Percentiles rank a stretch among this genome's conserved stretches.
phyloP scores from a whole-genome alignment of 2,797 vertebrate species.

The Oreortyx pictus region DNA sequence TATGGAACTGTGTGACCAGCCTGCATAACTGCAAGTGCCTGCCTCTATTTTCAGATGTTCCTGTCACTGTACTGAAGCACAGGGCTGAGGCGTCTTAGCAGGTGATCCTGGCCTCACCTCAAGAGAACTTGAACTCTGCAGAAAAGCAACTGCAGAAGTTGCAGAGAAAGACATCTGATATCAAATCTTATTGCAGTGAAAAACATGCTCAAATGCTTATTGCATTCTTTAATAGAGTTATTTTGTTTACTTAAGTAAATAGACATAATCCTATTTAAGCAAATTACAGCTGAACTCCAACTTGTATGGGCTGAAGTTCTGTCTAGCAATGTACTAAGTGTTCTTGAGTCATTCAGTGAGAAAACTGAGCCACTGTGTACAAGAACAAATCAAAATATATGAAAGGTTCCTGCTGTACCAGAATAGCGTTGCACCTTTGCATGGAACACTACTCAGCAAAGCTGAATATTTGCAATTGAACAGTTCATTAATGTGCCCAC shows the following conservation, averaged over 20 bases:
- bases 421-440: not conserved
- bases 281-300: not conserved
- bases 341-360: not conserved
- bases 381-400: not conserved
- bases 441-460: not conserved
- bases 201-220: not conserved
- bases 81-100: not conserved
- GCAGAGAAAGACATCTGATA: not conserved
- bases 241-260: not conserved
- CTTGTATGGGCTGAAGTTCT: not conserved
- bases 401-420: not conserved
- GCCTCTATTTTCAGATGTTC: not conserved
- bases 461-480: not conserved
- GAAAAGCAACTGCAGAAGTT: not conserved
- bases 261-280: not conserved
- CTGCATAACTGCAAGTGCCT: not conserved
- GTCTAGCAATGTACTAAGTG: not conserved
- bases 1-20: not conserved
- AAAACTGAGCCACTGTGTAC: rapidly evolving
- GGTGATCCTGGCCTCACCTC: not conserved
- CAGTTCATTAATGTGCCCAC: not conserved
- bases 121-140: not conserved
- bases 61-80: not conserved
- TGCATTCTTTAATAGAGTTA: not conserved
- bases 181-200: not conserved